phyloP scores from a whole-genome alignment of 2,888 invertebrate species.

The Eupithecia centaureata region DNA sequence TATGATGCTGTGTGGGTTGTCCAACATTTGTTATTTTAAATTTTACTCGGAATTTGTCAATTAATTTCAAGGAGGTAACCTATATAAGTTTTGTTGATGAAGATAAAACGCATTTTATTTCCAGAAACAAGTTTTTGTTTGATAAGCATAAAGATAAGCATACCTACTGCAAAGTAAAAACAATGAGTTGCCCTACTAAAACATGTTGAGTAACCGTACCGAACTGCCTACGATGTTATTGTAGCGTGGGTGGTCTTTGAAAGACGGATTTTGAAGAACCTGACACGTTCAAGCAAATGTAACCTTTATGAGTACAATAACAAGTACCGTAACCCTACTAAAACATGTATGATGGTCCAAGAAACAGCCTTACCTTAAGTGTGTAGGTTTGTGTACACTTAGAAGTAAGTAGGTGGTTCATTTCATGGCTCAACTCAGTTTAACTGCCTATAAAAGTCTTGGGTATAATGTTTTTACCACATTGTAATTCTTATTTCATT shows the following conservation, averaged over 20 bases:
- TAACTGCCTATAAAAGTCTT: slow-evolving; percentile 28
- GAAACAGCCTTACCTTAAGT: slow-evolving; percentile 7
- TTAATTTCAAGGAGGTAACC: background rate
- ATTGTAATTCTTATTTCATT: slow-evolving; percentile 29
- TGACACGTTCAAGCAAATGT: slow-evolving; percentile 23
- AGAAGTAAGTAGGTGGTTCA: slow-evolving; percentile 18
- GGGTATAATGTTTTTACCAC: slow-evolving; percentile 23
- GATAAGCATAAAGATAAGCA: background rate
- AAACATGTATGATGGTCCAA: slow-evolving; percentile 27
- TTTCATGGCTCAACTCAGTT: slow-evolving; percentile 26
- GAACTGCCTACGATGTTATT: slow-evolving; percentile 12
- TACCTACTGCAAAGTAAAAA: background rate
- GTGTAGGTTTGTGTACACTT: slow-evolving; percentile 5
- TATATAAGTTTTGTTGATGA: background rate
- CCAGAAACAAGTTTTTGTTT: background rate
- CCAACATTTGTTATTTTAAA: too few species aligned
- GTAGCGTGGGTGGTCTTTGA: slow-evolving; percentile 14
- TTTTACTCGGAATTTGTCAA: too few species aligned
- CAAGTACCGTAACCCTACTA: slow-evolving; percentile 34
- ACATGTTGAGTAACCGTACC: background rate
- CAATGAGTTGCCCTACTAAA: slow-evolving; percentile 7
- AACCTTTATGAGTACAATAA: slow-evolving; percentile 33
- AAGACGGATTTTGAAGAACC: slow-evolving; percentile 11
- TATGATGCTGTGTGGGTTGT: too few species aligned
- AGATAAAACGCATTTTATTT: background rate